Conservation (phyloP, 2,888 invertebrate genomes). For the Carpatolechia fugitivella region DNA sequence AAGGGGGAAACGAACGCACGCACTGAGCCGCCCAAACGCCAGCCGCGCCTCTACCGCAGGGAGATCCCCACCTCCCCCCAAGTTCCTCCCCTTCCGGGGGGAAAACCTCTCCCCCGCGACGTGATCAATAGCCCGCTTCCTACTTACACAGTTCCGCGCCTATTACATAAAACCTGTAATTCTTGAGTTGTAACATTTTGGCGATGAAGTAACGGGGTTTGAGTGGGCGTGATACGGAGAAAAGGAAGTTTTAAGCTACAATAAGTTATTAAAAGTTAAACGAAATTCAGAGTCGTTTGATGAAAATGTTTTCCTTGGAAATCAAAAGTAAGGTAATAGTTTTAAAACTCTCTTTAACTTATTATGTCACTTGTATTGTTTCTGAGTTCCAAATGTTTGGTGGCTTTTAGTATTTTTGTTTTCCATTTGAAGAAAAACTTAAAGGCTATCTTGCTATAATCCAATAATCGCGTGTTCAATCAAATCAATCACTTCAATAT, state of each 20-base stretch:
- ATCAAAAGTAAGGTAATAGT: too few species aligned
- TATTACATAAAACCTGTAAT: slow-evolving; percentile 14
- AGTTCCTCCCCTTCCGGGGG: slow-evolving; percentile 28
- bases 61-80: slow-evolving; percentile 29
- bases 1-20: slow-evolving; percentile 59
- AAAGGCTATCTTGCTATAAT: not conserved
- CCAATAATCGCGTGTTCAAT: slow-evolving; percentile 9
- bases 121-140: slow-evolving; percentile 61
- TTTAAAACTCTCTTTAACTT: too few species aligned
- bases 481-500: slow-evolving; percentile 19
- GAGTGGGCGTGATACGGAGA: too few species aligned
- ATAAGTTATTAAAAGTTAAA: too few species aligned
- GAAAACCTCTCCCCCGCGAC: slow-evolving; percentile 26
- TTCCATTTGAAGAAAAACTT: not conserved
- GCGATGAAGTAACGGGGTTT: not conserved
- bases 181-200: not conserved
- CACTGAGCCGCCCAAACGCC: slow-evolving; percentile 66
- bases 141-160: slow-evolving; percentile 48
- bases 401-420: not conserved
- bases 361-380: too few species aligned
- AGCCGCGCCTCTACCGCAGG: slow-evolving; percentile 45
- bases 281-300: too few species aligned
- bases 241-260: too few species aligned
- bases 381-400: too few species aligned
- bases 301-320: too few species aligned